Evolutionary conservation across 2,113 vertebrate genomes (phyloP).

Genomic region (Hemicordylus capensis): DNA sequence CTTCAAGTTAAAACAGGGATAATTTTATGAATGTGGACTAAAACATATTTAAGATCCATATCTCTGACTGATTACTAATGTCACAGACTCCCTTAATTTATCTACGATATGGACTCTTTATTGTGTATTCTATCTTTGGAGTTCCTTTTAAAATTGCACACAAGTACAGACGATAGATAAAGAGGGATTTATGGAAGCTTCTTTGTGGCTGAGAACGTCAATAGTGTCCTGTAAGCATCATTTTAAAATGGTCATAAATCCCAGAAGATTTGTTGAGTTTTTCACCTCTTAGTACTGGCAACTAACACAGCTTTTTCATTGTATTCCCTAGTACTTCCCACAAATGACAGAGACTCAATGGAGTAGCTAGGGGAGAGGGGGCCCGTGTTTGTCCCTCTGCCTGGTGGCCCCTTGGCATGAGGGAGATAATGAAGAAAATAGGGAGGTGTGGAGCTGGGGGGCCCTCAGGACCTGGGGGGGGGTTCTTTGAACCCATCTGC

Average conservation of each 20-base stretch:
- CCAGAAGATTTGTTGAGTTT: neutral
- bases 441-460: no score
- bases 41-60: constrained; percentile 8
- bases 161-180: neutral
- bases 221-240: neutral
- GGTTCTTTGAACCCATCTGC: no score
- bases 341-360: neutral
- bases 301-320: neutral
- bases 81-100: neutral
- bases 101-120: neutral
- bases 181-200: neutral
- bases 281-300: neutral
- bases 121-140: neutral
- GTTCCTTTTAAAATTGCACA: neutral
- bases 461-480: no score
- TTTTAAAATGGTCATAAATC: neutral
- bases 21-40: neutral
- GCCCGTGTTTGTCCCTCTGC: no score
- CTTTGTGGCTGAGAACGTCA: neutral
- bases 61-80: neutral
- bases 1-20: neutral
- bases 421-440: no score
- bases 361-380: no score
- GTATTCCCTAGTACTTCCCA: neutral
- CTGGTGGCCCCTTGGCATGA: no score